Evolutionary conservation across 2,888 invertebrate genomes (phyloP), one percentile per base, ranked within the genome.

Genomic region (Sesia apiformis): DNA sequence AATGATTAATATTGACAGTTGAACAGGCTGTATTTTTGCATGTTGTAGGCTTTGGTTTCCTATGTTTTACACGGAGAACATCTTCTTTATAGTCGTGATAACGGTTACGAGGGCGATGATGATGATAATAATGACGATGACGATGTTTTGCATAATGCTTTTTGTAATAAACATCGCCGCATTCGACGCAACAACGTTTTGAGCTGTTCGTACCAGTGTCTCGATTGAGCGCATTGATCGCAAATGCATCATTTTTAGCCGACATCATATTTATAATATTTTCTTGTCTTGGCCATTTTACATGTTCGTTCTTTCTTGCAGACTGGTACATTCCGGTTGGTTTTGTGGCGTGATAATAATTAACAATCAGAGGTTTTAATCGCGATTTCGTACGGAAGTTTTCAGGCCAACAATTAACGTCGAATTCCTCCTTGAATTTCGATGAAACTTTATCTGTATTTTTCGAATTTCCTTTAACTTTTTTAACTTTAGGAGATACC

Each of bases 151-250:
- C 54, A 58, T 59, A 49, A 60, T 58, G 42, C 53, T 51, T 51
- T 51, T 64, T 40, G 55, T 55, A 41, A 50, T 38, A 80, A 51
- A 78, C 54, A 53, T 71, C 61, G 7, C 81, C 69, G 49, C 72
- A 74, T 53, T 83, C 77, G 6, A 83, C 64, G 42, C 66, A 70
- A 59, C 70, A 74, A 55, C 67, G 71, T 57, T 70, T 71, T 4
- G 75, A 70, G 6, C 66, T 61, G 39, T 65, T 61, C 7, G 57
- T 56, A 50, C 57, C 59, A 39, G 55, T 57, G 49, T 54, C 49
- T 40, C 59, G 60, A 39, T 61, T 58, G 23, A 23, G 23, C 61
- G 40, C 55, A 4, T n/a, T 8, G 23, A 8, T n/a, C 23, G 46
- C 23, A 8, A 4, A 46, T n/a, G 4, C 23, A 46, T 23, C 8